These are phyloP conservation scores for Fragum fragum DNA, from an alignment of 2,888 invertebrate genomes.

Conservation along the genomic window DNA sequence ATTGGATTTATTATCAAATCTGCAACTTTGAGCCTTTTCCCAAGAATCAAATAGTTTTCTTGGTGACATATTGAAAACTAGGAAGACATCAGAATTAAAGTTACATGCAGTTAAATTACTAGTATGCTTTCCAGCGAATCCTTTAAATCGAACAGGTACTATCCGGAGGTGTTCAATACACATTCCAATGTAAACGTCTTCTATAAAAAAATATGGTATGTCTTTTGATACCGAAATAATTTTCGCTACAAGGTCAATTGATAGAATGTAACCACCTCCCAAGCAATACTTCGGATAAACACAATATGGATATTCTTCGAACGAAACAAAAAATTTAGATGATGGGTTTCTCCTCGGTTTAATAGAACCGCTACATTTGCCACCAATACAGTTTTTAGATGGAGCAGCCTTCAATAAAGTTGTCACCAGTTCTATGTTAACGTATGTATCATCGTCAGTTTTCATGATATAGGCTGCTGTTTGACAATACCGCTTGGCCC, in stretches of 20 bases:
- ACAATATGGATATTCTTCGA: slow-evolving; percentile 48
- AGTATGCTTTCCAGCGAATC: background rate
- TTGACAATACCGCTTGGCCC: background rate
- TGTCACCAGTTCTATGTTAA: background rate
- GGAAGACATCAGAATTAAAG: background rate
- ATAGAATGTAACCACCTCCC: slow-evolving; percentile 74
- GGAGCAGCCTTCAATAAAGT: background rate
- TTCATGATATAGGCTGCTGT: background rate
- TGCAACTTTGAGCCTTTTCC: no score
- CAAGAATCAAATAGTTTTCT: no score
- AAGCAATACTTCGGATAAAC: slow-evolving; percentile 71
- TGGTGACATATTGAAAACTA: no score
- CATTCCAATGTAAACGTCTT: slow-evolving; percentile 76
- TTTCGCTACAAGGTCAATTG: slow-evolving; percentile 55
- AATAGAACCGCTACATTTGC: slow-evolving; percentile 68
- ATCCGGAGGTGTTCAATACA: slow-evolving; percentile 66
- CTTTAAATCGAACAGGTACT: background rate
- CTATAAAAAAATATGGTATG: slow-evolving; percentile 75
- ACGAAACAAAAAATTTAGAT: slow-evolving; percentile 74
- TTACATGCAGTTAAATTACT: background rate
- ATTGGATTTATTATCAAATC: no score
- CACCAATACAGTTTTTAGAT: slow-evolving; percentile 60
- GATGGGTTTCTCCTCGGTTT: slow-evolving; percentile 62
- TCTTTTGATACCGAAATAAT: slow-evolving; percentile 60
- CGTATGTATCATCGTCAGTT: background rate